Conservation (phyloP, 37 sponge, comb jelly and placozoan genomes). For the Aphrocallistes beatrix region DNA sequence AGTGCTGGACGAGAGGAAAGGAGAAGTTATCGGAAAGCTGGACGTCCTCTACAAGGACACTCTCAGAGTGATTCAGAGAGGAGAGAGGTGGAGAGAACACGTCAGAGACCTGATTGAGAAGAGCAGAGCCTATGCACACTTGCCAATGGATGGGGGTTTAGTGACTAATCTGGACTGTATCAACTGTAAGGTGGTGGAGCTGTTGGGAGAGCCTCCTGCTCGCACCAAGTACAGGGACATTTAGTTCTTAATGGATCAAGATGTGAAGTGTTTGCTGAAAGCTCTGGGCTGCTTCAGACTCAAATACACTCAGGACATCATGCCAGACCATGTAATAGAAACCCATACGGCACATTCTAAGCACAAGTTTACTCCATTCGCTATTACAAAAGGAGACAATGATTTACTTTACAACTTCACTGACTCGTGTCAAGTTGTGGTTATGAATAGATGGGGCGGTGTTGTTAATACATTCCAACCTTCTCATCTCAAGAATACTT, state of each 20-base stretch:
- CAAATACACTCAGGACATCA: background rate
- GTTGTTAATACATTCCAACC: background rate
- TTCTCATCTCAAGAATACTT: background rate
- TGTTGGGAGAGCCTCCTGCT: background rate
- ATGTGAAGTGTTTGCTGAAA: background rate
- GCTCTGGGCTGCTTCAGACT: conserved; percentile 4
- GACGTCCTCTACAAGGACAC: background rate
- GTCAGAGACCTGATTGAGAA: background rate
- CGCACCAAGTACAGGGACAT: background rate
- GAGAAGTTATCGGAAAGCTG: background rate
- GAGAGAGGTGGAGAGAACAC: background rate
- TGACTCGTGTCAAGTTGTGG: background rate
- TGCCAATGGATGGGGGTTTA: background rate
- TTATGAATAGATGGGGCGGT: background rate
- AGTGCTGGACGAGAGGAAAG: background rate
- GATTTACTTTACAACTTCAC: background rate
- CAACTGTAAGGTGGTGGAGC: background rate
- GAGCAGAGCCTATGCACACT: background rate
- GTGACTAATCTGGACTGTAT: background rate
- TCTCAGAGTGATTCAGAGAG: background rate
- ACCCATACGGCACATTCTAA: background rate
- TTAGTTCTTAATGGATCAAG: background rate
- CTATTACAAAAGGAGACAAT: background rate
- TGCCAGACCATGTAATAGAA: background rate
- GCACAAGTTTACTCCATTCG: background rate